These are phyloP conservation scores for Excalfactoria chinensis DNA, from an alignment of 2,113 vertebrate species.

Conservation along the genomic window DNA sequence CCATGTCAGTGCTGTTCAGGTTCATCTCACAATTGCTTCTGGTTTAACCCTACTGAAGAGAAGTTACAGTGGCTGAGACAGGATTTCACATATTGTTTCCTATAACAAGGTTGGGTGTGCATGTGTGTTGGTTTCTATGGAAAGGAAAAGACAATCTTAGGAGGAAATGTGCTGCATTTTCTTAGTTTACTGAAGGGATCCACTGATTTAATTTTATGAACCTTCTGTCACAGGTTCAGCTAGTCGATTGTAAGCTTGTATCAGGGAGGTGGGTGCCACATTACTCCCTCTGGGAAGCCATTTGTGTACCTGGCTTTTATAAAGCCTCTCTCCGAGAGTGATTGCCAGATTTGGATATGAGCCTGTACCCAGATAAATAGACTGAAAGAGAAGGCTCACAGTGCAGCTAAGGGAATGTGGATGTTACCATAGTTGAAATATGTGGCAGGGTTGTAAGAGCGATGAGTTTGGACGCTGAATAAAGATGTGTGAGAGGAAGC, in stretches of 20 bases:
- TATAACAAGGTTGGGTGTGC: background rate
- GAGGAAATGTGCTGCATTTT: background rate
- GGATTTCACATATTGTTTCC: background rate
- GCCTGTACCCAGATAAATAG: background rate
- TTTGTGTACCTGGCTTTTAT: rapidly evolving
- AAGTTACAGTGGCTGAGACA: background rate
- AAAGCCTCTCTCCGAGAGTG: background rate
- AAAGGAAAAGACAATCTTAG: background rate
- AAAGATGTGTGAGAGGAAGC: background rate
- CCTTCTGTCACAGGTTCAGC: background rate
- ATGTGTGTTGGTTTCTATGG: background rate
- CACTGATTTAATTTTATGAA: background rate
- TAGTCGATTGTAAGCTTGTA: background rate
- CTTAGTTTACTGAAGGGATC: background rate
- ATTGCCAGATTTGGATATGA: background rate
- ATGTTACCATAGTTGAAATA: background rate
- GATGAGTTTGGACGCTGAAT: background rate
- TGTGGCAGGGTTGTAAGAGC: background rate
- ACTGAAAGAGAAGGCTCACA: background rate
- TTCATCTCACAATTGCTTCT: background rate
- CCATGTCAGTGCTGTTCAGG: background rate
- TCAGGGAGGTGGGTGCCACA: rapidly evolving
- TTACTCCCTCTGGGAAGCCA: background rate
- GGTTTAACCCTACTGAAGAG: background rate
- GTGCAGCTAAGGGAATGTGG: background rate